Conservation (phyloP, 2,797 vertebrate genomes). For the Apogon hyalosoma region DNA sequence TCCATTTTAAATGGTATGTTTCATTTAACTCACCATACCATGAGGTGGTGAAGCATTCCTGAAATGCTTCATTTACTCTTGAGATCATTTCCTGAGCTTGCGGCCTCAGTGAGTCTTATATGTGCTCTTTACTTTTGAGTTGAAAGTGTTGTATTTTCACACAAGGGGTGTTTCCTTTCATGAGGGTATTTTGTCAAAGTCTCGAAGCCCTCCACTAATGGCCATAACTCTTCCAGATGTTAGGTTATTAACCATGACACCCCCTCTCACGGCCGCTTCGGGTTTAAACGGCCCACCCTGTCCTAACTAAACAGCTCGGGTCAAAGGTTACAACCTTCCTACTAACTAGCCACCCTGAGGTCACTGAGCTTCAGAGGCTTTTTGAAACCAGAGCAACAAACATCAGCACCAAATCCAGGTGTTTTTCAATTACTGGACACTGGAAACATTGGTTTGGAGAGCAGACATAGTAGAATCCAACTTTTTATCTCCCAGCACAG, state of each 20-base stretch:
- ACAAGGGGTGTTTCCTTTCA: constrained; percentile 74
- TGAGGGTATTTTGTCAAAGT: constrained; percentile 73
- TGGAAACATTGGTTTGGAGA: constrained; percentile 5
- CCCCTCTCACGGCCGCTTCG: constrained; percentile 48
- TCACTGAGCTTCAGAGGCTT: constrained; percentile 67
- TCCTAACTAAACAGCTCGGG: constrained; percentile 75
- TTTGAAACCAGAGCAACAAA: constrained; percentile 45
- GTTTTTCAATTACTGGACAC: constrained; percentile 38
- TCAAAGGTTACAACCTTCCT: constrained; percentile 72
- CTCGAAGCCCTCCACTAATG: constrained; percentile 71
- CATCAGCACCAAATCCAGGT: constrained; percentile 76
- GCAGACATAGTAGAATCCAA: neutral
- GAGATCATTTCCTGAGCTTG: constrained; percentile 72
- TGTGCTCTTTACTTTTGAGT: constrained; percentile 59
- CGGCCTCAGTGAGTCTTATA: constrained; percentile 39
- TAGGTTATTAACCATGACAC: constrained; percentile 80
- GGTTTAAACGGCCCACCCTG: constrained; percentile 78
- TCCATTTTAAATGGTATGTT: constrained; percentile 63
- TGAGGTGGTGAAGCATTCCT: constrained; percentile 72
- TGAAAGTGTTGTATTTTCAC: constrained; percentile 74
- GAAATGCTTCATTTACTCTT: constrained; percentile 76
- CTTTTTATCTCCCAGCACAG: neutral
- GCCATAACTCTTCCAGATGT: constrained; percentile 84
- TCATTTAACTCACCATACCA: constrained; percentile 67
- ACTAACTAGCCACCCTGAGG: constrained; percentile 76